These are phyloP conservation scores for Cinclus mexicanus DNA, from an alignment of 2,113 vertebrate genomes.

Conservation along the genomic window DNA sequence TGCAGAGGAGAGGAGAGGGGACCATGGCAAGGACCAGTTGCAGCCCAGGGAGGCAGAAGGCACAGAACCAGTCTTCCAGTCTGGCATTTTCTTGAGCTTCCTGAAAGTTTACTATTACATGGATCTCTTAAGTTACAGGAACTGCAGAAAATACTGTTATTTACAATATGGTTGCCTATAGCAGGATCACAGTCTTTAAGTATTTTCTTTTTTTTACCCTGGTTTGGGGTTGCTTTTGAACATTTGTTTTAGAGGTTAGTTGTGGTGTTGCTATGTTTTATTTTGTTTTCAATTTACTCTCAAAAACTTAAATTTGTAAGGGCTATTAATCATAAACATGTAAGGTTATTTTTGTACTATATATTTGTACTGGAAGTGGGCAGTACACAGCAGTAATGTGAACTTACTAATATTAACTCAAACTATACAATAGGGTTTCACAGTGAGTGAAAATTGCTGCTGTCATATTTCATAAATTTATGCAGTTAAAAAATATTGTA, in stretches of 20 bases:
- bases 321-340: background rate
- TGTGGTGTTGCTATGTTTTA: background rate
- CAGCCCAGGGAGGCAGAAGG: rapidly evolving
- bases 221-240: background rate
- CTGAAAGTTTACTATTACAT: background rate
- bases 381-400: background rate
- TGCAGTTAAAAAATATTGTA: background rate
- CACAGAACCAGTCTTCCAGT: background rate
- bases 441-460: background rate
- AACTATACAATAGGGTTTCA: background rate
- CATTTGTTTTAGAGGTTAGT: background rate
- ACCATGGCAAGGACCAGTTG: rapidly evolving
- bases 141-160: background rate
- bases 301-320: background rate
- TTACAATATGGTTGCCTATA: background rate
- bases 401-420: background rate
- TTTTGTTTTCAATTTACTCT: background rate
- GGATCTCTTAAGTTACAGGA: background rate
- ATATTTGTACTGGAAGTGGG: background rate
- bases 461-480: background rate
- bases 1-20: background rate
- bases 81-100: background rate
- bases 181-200: background rate
- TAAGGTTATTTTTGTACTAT: background rate
- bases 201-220: background rate